Percentiles rank a stretch among this genome's conserved stretches.
Conservation (phyloP, 2,888 invertebrate species). For the Noctua pronuba region DNA sequence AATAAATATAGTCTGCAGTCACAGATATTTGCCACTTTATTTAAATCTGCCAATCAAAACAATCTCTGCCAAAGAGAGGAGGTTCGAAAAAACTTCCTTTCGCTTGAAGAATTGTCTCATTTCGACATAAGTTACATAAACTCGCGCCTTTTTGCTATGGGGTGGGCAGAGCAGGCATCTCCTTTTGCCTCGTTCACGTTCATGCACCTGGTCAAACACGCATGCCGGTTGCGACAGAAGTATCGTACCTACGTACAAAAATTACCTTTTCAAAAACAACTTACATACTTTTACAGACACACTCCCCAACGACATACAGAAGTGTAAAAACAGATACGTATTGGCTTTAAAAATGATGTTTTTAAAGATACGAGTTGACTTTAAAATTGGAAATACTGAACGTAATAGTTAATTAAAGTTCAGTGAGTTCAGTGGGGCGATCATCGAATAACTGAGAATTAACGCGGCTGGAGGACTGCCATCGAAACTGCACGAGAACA, state of each 20-base stretch:
- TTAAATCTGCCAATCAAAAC: neutral
- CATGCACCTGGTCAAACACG: too few species aligned
- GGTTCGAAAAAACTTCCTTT: too few species aligned
- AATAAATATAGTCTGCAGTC: too few species aligned
- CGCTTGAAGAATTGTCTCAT: neutral
- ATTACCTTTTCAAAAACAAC: neutral
- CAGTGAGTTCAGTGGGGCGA: conserved; percentile 69
- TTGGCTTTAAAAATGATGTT: conserved; percentile 52
- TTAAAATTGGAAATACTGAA: conserved; percentile 67
- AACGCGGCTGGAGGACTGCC: conserved; percentile 68
- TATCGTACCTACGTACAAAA: neutral
- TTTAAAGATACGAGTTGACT: conserved; percentile 44
- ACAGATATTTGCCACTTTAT: neutral
- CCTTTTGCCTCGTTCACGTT: too few species aligned
- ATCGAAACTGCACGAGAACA: conserved; percentile 59
- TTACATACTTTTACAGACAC: neutral
- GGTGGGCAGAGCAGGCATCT: too few species aligned
- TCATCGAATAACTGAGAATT: conserved; percentile 73
- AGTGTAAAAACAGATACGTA: conserved; percentile 47
- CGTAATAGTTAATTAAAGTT: conserved; percentile 75
- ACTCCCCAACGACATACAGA: conserved; percentile 25
- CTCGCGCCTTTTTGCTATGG: too few species aligned
- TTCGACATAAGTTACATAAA: neutral
- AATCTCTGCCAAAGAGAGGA: too few species aligned
- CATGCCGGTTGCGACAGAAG: too few species aligned